Percentiles rank a stretch among this genome's conserved stretches.
phyloP scores from a whole-genome alignment of 2,113 vertebrate genomes.

The Leptodactylus fuscus region DNA sequence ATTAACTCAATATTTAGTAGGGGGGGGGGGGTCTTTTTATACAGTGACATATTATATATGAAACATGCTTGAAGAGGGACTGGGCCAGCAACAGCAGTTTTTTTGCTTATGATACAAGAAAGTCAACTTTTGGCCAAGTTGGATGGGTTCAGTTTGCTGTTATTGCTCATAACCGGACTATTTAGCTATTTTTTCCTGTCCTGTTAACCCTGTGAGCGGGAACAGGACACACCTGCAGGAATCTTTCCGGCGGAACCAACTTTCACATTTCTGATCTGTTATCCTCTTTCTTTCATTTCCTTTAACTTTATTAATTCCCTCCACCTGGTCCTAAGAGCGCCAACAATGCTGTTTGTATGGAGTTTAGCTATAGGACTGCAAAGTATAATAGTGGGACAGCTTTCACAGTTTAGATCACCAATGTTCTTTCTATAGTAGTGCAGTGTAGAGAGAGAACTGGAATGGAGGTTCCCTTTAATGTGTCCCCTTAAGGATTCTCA shows the following conservation, averaged over 20 bases:
- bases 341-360: neutral
- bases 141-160: neutral
- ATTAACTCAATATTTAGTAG: no score
- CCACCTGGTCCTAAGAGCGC: neutral
- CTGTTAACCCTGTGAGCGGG: slow-evolving; percentile 61
- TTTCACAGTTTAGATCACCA: neutral
- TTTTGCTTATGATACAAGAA: neutral
- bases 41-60: no score
- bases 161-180: slow-evolving; percentile 54
- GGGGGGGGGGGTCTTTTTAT: no score
- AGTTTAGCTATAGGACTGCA: neutral
- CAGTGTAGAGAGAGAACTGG: neutral
- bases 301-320: slow-evolving; percentile 16
- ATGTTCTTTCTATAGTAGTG: neutral
- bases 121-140: neutral
- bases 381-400: neutral
- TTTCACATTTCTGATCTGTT: slow-evolving; percentile 43
- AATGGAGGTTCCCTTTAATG: neutral
- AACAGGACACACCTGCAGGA: slow-evolving; percentile 78
- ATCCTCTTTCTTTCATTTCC: slow-evolving; percentile 51
- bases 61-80: neutral
- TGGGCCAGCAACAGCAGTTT: no score
- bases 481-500: no score
- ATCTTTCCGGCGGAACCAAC: slow-evolving; percentile 61
- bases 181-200: slow-evolving; percentile 74